Evolutionary conservation across 53 echinoderm and acorn worm genomes (phyloP).

Genomic region (Zoroaster sp.): DNA sequence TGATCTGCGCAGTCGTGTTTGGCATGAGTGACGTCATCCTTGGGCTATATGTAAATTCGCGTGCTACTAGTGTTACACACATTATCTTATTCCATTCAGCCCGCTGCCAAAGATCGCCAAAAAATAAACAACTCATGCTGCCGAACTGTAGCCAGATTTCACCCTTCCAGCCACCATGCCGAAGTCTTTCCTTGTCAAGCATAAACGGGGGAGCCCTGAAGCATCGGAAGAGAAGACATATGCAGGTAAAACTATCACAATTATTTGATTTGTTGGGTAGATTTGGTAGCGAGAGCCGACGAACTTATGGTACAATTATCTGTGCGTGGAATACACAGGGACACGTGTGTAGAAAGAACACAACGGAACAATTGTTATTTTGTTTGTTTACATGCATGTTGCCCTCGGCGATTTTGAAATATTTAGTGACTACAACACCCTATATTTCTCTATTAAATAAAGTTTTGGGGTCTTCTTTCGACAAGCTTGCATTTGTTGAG

Average conservation of each 20-base stretch:
- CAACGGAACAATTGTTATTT: no score
- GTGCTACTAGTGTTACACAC: slow-evolving; percentile 50
- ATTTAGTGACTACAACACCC: no score
- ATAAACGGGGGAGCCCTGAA: background rate
- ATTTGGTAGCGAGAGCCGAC: background rate
- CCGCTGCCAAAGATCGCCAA: background rate
- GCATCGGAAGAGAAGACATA: slow-evolving; percentile 17
- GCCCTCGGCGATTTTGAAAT: no score
- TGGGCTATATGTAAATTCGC: background rate
- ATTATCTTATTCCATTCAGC: background rate
- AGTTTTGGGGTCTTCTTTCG: no score
- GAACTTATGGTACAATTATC: background rate
- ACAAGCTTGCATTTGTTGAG: no score
- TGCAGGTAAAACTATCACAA: slow-evolving; percentile 17
- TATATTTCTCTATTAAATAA: no score
- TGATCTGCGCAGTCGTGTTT: slow-evolving; percentile 30
- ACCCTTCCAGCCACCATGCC: slow-evolving; percentile 28
- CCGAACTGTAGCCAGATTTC: background rate
- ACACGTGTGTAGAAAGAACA: no score
- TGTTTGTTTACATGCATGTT: no score
- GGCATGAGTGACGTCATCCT: slow-evolving; percentile 26
- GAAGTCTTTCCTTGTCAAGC: slow-evolving; percentile 54
- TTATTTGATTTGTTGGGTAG: no score
- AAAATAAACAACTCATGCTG: background rate
- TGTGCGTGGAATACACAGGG: background rate